These are phyloP conservation scores for Cephalopachus bancanus DNA, from an alignment of 2,797 vertebrate species.

Conservation along the genomic window DNA sequence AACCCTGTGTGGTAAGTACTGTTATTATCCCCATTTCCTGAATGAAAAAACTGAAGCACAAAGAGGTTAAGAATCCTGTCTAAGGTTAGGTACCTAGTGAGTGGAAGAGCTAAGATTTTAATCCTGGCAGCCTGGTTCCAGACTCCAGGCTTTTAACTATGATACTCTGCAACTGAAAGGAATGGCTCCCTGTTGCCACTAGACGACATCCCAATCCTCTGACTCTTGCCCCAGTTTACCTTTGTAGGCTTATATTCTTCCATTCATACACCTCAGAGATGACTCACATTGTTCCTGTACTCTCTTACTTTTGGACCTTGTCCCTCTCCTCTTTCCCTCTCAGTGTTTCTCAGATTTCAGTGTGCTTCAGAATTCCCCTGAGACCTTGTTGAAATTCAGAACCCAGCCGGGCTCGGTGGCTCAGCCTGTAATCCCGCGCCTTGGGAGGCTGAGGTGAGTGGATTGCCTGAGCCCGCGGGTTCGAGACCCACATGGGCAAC, in stretches of 20 bases:
- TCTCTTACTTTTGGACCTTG: constrained; percentile 26
- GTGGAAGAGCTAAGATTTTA: constrained; percentile 16
- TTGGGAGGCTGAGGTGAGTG: too few relatives aligned
- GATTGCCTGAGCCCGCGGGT: too few relatives aligned
- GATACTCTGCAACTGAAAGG: not conserved
- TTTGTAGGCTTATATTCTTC: not conserved
- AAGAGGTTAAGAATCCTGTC: not conserved
- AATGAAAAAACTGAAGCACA: not conserved
- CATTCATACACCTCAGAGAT: not conserved
- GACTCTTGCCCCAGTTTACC: not conserved
- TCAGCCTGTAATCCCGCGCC: too few relatives aligned
- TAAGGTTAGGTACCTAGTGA: not conserved
- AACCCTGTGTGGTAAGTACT: not conserved
- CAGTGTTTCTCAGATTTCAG: not conserved
- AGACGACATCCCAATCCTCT: not conserved
- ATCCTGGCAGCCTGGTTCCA: not conserved
- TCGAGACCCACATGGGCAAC: too few relatives aligned
- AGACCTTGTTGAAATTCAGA: constrained; percentile 49
- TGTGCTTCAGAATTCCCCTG: not conserved
- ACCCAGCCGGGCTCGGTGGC: too few relatives aligned
- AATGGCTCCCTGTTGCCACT: not conserved
- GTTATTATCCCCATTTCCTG: not conserved
- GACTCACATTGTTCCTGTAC: not conserved
- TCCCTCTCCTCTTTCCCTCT: not conserved
- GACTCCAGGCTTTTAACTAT: not conserved